Base-by-base conservation (phyloP, 2,113 vertebrate species). In the Vulpes vulpes region DNA sequence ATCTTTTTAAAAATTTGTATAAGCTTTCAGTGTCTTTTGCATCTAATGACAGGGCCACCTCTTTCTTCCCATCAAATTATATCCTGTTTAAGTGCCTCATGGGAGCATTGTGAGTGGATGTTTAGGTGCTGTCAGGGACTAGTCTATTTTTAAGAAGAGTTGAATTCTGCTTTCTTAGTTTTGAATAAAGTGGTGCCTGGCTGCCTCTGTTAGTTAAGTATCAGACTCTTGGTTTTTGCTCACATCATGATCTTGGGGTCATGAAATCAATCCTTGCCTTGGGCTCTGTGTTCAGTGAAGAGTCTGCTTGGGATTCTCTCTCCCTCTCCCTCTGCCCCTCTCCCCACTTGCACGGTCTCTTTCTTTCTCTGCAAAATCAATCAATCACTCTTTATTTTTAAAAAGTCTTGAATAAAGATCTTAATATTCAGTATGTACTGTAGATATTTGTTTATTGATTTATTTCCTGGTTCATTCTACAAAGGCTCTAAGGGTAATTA, bases 401-500 rank as follows among this genome's bases (percentile, higher is more conserved):
- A 69, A 67, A 67, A 53, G 10, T 94, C 35, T 71, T 91, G 55
- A 35, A 30, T 57, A 83, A 92, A 95, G 60, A n/a, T 2, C 27
- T 73, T 85, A 85, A 51, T 73, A 89, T 74, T 80, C 19, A 85
- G 10, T 23, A 64, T 51, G 11, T 32, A 2, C 3, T 65, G 19
- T n/a, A 89, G 22, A 74, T 73, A 51, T 51, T 79, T 89, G 43
- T 43, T 59, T 69, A 84, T 62, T 67, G 73, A 83, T 87, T 85
- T 25, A 83, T 62, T 62, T 93, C 30, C 57, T 51, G 27, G 10
- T 19, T 97, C 19, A 90, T 80, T 97, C 43, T 78, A 59, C 35
- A 64, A 69, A 87, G 35, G 43, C 79, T 73, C 51, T 89, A 80
- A 84, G 27, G 16, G 17, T 89, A 79, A 97, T 73, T 93, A 95